Evolutionary conservation across 2,113 vertebrate species (phyloP).

Genomic region (Perca flavescens): DNA sequence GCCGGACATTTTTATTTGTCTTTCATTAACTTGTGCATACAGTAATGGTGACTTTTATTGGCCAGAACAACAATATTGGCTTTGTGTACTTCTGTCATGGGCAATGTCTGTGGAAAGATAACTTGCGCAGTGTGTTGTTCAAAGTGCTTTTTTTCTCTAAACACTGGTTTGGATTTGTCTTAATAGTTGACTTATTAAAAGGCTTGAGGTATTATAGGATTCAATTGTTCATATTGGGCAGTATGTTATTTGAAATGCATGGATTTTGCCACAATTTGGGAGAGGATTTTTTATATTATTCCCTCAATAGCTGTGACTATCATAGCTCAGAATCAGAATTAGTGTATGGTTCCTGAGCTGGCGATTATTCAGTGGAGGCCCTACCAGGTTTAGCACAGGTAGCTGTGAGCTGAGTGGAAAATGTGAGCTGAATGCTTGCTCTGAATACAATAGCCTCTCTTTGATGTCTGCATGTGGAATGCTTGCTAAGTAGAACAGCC

Average conservation of each 20-base stretch:
- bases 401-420: slow-evolving; percentile 57
- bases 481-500: slow-evolving; percentile 69
- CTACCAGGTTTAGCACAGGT: slow-evolving; percentile 41
- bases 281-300: neutral
- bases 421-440: slow-evolving; percentile 47
- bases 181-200: slow-evolving; percentile 38
- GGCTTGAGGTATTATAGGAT: slow-evolving; percentile 7
- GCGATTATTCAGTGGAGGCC: neutral
- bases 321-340: neutral
- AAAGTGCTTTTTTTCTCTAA: slow-evolving; percentile 13
- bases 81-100: slow-evolving; percentile 47
- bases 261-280: neutral
- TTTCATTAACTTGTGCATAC: slow-evolving; percentile 60
- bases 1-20: slow-evolving; percentile 53
- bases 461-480: slow-evolving; percentile 75
- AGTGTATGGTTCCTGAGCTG: neutral
- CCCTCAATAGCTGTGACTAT: neutral
- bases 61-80: slow-evolving; percentile 66
- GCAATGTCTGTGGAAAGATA: slow-evolving; percentile 44
- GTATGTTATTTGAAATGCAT: neutral
- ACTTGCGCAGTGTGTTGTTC: slow-evolving; percentile 32
- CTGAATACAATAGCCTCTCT: slow-evolving; percentile 60
- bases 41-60: slow-evolving; percentile 60
- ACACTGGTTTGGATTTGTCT: slow-evolving; percentile 40
- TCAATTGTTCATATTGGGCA: slow-evolving; percentile 11